Base-by-base conservation (phyloP, 2,113 vertebrate genomes). In the Eleginops maclovinus region DNA sequence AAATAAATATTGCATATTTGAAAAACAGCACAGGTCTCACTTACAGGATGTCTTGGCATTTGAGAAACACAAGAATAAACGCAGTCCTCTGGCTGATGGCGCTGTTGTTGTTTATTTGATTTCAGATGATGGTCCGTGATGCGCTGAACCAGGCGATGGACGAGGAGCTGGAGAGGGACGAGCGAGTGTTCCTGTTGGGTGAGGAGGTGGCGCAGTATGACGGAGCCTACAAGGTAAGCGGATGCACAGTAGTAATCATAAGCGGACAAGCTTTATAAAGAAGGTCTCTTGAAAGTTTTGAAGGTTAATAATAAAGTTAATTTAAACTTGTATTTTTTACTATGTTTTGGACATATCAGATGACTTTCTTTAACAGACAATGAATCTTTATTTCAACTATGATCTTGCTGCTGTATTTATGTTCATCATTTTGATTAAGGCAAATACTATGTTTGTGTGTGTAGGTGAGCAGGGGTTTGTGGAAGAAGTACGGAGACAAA, bases 181-280 rank as follows among this genome's bases (percentile, higher is more conserved):
- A 99, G 82, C 93, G 91, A 1, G 98, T 99, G 4, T 99, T 99
- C 79, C 90, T 99, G 31, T 88, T 99, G 44, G 98, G 98, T 1
- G 98, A 99, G 92, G 98, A 99, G 90, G 98, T 99, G 50, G 98
- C 98, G 2, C 98, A 99, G 88, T 99, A 99, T n/a, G 98, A 99
- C 4, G 98, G 98, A 0, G 98, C 98, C 47, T 99, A 99, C 93
- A 99, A 99, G 96, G 98, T 99, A 79, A 62, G 85, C 1, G 3
- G 17, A 55, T 1, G 0, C 3, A n/a, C n/a, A n/a, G n/a, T n/a
- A 8, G 31, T 5, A 36, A 9, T 40, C 8, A 19, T n/a, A n/a
- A n/a, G 41, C 1, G 17, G 46, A 50, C 3, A 14, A 47, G 3
- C 2, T 36, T 3, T 2, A 15, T 21, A 0, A 22, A 36, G 47